Evolutionary conservation across 2,797 vertebrate species (phyloP), one percentile per base, ranked within the genome.

Genomic region (Chelon labrosus): DNA sequence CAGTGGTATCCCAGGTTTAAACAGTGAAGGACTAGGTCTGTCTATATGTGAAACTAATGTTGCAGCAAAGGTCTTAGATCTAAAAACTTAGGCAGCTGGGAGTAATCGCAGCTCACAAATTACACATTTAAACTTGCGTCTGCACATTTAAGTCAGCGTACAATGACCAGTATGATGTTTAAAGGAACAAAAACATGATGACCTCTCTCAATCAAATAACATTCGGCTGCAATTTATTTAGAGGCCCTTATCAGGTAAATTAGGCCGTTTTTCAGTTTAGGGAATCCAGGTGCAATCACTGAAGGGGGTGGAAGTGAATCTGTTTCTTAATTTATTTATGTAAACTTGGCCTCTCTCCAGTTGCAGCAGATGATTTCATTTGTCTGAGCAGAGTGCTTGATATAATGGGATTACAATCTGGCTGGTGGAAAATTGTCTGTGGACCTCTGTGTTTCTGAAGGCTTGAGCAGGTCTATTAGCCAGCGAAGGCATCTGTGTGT

Each of bases 311-410:
- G 89, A 93, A 91, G 80, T 82, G 78, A 93, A 91, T 93, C 86
- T 85, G 89, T 89, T 90, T 90, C 83, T 82, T 92, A 90, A 94
- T 94, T 91, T 89, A 93, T 93, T 93, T 89, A 91, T 87, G 88
- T 89, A 86, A 91, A 91, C 91, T 85, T 94, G 92, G 92, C 88
- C 54, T 84, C 70, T 58, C 59, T 92, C 90, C 93, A 94, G 90
- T 71, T 84, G 79, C 82, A 88, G 86, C 86, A 90, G 85, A 93
- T 92, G 86, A 93, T 92, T 93, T 88, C 80, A 91, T 94, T 94
- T 92, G 90, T 94, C 85, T 86, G 87, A 86, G 81, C 85, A 73
- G 75, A 90, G 87, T 85, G 90, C 65, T 87, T 89, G 84, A 91
- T 91, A 75, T 90, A 94, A 93, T 79, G 75, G 86, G 79, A 90